These are phyloP conservation scores for Taxidea taxus DNA, from an alignment of 2,113 vertebrate species.

Conservation along the genomic window DNA sequence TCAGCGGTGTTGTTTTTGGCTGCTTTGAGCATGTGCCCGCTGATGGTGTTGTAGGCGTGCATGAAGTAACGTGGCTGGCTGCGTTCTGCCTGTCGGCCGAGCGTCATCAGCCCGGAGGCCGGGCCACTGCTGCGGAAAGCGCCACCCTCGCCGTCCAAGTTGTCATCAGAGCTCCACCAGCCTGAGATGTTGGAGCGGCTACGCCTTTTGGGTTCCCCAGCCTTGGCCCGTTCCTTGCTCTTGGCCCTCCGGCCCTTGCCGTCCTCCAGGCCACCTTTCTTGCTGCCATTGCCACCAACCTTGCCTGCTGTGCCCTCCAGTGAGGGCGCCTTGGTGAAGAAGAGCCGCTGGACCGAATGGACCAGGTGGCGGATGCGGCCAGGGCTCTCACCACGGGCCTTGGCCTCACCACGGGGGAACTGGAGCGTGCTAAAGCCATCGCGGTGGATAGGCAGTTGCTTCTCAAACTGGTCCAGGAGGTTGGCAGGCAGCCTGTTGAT, in stretches of 20 bases:
- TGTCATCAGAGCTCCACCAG: slow-evolving; percentile 98
- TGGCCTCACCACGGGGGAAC: slow-evolving; percentile 91
- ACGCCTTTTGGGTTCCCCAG: slow-evolving; percentile 92
- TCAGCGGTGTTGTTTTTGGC: slow-evolving; percentile 93
- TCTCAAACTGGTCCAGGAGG: slow-evolving; percentile 97
- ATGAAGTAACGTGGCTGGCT: slow-evolving; percentile 92
- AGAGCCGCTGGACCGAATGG: slow-evolving; percentile 96
- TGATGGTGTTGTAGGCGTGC: slow-evolving; percentile 97
- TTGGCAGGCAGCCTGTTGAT: slow-evolving; percentile 93
- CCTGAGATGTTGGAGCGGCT: slow-evolving; percentile 97
- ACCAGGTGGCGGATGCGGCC: slow-evolving; percentile 97
- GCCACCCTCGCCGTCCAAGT: slow-evolving; percentile 88
- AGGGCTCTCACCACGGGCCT: slow-evolving; percentile 96
- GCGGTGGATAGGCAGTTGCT: slow-evolving; percentile 93
- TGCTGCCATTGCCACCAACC: slow-evolving; percentile 90
- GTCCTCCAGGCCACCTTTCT: slow-evolving; percentile 84
- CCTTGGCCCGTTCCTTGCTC: slow-evolving; percentile 96
- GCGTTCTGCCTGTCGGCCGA: slow-evolving; percentile 88
- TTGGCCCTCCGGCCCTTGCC: slow-evolving; percentile 93
- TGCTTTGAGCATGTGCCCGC: slow-evolving; percentile 93
- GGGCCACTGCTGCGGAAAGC: slow-evolving; percentile 93
- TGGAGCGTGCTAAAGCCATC: slow-evolving; percentile 99
- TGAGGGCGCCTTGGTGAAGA: slow-evolving; percentile 91
- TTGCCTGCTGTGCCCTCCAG: slow-evolving; percentile 91
- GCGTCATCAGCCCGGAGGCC: slow-evolving; percentile 91